Evolutionary conservation across 1,140 invertebrate species (phyloP).

Genomic region (Batillaria attramentaria): DNA sequence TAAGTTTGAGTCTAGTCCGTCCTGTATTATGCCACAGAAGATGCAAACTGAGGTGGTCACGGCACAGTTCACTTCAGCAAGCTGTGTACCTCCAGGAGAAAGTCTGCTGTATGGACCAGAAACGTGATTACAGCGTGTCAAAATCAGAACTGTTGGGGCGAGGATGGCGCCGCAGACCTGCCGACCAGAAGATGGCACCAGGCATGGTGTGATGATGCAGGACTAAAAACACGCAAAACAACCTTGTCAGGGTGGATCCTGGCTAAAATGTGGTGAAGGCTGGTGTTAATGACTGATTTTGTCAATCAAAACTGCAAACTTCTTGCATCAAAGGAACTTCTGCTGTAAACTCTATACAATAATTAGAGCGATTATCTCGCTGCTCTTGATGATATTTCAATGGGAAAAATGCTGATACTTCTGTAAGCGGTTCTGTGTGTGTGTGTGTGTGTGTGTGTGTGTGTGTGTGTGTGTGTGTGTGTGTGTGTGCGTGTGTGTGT

Average conservation of each 20-base stretch:
- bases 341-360: not conserved
- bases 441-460: not conserved
- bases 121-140: slow-evolving; percentile 42
- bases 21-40: too few species aligned
- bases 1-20: not conserved
- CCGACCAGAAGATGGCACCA: slow-evolving; percentile 47
- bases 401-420: not conserved
- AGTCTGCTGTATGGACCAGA: not conserved
- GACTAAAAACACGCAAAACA: slow-evolving; percentile 30
- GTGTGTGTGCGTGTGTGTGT: slow-evolving; percentile 6
- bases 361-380: not conserved
- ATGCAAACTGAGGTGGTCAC: too few species aligned
- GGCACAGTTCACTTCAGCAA: too few species aligned
- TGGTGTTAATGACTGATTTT: not conserved
- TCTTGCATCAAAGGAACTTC: not conserved
- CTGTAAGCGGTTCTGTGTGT: not conserved
- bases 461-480: slow-evolving; percentile 4
- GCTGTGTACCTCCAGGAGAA: not conserved
- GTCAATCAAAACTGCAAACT: not conserved
- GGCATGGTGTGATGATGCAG: slow-evolving; percentile 40
- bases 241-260: not conserved
- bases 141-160: slow-evolving; percentile 41
- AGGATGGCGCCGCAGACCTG: slow-evolving; percentile 39
- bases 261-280: not conserved
- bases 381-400: not conserved